Conservation (phyloP, 2,797 vertebrate species). For the Chloroceryle amazona region DNA sequence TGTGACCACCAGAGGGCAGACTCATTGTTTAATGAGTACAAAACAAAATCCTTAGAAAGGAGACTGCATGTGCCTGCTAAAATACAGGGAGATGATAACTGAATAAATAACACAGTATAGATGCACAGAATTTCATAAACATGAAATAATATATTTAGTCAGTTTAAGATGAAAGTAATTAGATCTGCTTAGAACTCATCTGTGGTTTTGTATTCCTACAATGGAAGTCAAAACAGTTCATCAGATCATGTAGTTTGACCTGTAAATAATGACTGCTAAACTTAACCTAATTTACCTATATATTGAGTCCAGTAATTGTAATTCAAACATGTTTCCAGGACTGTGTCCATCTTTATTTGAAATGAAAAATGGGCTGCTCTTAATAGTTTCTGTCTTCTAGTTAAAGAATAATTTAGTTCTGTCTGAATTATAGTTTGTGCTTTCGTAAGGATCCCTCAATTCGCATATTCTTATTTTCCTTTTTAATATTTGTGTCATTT, state of each 20-base stretch:
- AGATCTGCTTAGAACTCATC: background rate
- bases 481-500: background rate
- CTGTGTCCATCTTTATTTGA: background rate
- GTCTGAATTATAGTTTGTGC: background rate
- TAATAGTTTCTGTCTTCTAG: background rate
- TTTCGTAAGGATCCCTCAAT: background rate
- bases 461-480: background rate
- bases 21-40: background rate
- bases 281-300: background rate
- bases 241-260: background rate
- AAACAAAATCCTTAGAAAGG: background rate
- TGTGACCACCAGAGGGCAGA: slow-evolving; percentile 65
- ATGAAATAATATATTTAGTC: background rate
- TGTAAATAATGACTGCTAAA: background rate
- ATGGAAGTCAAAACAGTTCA: background rate
- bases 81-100: background rate
- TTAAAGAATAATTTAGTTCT: background rate
- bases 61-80: background rate
- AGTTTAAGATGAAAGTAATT: background rate
- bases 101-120: background rate
- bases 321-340: background rate
- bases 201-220: background rate
- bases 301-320: background rate
- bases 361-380: background rate
- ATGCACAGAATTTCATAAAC: background rate